phyloP scores from a whole-genome alignment of 2,797 vertebrate species.

The Podargus strigoides region DNA sequence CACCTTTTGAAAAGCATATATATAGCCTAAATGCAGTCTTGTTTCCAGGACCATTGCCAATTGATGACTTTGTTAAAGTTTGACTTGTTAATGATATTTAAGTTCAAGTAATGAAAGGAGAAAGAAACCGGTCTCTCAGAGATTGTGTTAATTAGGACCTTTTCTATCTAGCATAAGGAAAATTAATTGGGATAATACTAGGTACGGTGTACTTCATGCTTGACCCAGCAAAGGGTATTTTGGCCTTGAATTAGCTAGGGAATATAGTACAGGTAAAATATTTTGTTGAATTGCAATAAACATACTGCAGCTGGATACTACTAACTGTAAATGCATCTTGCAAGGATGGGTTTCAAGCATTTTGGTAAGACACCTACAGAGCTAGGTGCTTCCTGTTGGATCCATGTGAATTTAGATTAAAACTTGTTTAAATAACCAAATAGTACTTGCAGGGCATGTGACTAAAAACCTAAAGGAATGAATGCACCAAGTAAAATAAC shows the following conservation, averaged over 20 bases:
- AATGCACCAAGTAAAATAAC: not conserved
- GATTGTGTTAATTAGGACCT: not conserved
- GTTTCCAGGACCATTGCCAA: not conserved
- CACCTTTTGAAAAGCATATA: not conserved
- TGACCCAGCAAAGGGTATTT: not conserved
- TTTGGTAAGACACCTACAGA: not conserved
- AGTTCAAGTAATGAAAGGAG: not conserved
- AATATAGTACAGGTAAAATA: not conserved
- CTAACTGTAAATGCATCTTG: not conserved
- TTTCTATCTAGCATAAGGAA: not conserved
- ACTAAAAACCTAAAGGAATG: not conserved
- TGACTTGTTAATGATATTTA: not conserved
- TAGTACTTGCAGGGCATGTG: not conserved
- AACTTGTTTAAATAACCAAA: not conserved
- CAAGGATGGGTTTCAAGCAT: not conserved
- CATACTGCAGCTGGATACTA: not conserved
- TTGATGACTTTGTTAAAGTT: not conserved
- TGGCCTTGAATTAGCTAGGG: not conserved
- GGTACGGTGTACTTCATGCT: not conserved
- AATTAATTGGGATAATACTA: not conserved
- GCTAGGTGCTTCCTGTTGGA: not conserved
- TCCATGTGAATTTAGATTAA: not conserved
- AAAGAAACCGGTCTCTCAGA: not conserved
- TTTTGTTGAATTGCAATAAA: not conserved
- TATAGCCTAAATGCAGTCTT: not conserved